A percentile compares a stretch with the other conserved stretches of the same genome.
These are phyloP conservation scores for Pycnomerus fuliginosus DNA, from an alignment of 2,888 invertebrate species.

Conservation along the genomic window DNA sequence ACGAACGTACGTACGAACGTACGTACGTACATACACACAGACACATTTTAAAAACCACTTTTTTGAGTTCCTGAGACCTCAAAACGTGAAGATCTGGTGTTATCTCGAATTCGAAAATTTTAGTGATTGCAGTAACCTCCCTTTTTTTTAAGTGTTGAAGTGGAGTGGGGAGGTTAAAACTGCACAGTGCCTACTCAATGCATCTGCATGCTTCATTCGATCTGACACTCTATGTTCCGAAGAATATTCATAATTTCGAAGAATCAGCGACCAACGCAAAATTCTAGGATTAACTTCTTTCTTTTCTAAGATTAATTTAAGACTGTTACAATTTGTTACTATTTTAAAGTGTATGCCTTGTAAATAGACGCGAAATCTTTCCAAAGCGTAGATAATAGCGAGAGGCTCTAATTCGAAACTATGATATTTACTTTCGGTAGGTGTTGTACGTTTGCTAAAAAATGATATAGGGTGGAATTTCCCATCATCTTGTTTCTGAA, in stretches of 20 bases:
- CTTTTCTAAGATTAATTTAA: background rate
- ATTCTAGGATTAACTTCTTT: no score
- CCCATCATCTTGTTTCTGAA: conserved; percentile 1
- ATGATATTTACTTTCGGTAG: background rate
- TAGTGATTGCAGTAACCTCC: no score
- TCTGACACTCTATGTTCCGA: background rate
- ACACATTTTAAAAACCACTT: no score
- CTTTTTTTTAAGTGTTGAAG: no score
- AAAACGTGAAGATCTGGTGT: no score
- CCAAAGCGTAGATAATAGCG: conserved; percentile 1
- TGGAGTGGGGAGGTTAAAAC: no score
- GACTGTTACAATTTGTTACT: conserved; percentile 1
- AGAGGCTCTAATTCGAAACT: background rate
- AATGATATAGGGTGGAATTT: background rate
- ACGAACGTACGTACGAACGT: background rate
- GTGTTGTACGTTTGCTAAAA: conserved; percentile 1
- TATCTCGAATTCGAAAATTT: no score
- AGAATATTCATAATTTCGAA: background rate
- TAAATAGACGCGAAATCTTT: conserved; percentile 2
- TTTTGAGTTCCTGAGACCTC: no score
- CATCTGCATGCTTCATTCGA: conserved; percentile 2
- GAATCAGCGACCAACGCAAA: background rate
- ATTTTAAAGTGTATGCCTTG: no score
- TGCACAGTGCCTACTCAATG: conserved; percentile 1
- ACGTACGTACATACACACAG: no score